Evolutionary conservation across 2,797 vertebrate genomes (phyloP).

Genomic region (Peromyscus aztecus): DNA sequence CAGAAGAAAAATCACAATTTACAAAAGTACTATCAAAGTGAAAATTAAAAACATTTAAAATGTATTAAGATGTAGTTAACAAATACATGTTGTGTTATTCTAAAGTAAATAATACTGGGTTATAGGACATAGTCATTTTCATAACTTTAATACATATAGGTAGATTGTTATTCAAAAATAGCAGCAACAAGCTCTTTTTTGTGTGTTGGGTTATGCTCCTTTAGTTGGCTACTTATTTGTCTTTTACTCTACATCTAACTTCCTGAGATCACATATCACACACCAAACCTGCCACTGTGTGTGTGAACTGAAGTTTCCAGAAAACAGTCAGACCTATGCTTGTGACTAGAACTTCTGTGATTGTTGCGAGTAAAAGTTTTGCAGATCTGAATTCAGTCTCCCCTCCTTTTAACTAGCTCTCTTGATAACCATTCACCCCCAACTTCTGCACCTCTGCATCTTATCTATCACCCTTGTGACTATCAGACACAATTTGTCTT

Average conservation of each 20-base stretch:
- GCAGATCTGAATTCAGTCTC: background rate
- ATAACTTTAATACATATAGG: background rate
- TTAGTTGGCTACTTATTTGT: background rate
- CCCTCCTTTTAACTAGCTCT: background rate
- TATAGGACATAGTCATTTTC: background rate
- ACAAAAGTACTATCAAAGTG: constrained; percentile 18
- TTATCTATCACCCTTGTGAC: no score
- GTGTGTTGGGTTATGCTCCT: background rate
- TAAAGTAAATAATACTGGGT: background rate
- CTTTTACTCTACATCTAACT: constrained; percentile 1
- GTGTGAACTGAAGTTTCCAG: background rate
- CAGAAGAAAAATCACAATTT: constrained; percentile 9
- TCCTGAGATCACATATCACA: background rate
- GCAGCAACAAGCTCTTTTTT: background rate
- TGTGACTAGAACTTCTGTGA: background rate
- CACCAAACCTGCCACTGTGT: background rate
- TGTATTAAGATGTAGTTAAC: constrained; percentile 14
- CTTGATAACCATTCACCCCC: background rate
- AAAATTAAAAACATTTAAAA: constrained; percentile 23
- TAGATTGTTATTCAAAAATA: background rate
- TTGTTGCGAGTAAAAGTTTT: background rate
- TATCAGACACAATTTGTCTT: no score
- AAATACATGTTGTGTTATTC: background rate
- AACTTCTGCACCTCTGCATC: background rate
- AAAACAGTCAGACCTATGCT: background rate